phyloP scores from a whole-genome alignment of 2,797 vertebrate species.

The Coregonus sp. region DNA sequence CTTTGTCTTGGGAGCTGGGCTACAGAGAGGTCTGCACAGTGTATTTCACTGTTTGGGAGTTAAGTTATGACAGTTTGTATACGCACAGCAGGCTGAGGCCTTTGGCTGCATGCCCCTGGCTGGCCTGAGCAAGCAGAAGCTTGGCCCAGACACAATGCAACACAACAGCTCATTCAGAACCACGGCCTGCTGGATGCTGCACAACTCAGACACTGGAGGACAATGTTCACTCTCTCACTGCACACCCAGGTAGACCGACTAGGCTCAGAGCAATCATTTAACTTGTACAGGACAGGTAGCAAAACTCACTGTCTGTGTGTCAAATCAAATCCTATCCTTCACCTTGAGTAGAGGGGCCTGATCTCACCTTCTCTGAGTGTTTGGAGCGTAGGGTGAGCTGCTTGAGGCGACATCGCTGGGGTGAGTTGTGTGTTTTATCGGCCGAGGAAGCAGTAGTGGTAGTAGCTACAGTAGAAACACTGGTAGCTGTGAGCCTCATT shows the following conservation, averaged over 20 bases:
- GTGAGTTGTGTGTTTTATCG: not conserved
- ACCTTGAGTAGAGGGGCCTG: too few species aligned
- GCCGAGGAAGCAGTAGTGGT: not conserved
- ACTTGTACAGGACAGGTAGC: not conserved
- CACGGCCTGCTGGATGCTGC: not conserved
- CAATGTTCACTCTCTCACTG: not conserved
- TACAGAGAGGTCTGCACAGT: conserved; percentile 37
- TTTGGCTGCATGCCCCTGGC: conserved; percentile 31
- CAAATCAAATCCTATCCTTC: not conserved
- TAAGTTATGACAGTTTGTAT: conserved; percentile 51
- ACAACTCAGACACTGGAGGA: not conserved
- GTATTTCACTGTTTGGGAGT: conserved; percentile 25
- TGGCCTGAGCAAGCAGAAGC: not conserved
- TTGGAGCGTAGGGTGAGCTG: not conserved
- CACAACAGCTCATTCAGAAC: conserved; percentile 39
- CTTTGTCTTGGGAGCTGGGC: conserved; percentile 40
- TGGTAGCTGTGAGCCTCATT: not conserved
- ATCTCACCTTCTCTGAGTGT: not conserved
- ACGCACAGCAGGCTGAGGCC: conserved; percentile 16
- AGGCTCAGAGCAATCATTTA: not conserved
- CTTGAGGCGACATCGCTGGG: not conserved
- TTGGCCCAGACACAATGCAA: conserved; percentile 35
- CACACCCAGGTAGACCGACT: not conserved
- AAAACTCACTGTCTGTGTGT: too few species aligned
- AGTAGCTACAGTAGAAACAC: not conserved